Percentiles rank a stretch among this genome's conserved stretches.
Evolutionary conservation across 2,797 vertebrate species (phyloP).

Genomic region (Chlorospingus flavigularis): DNA sequence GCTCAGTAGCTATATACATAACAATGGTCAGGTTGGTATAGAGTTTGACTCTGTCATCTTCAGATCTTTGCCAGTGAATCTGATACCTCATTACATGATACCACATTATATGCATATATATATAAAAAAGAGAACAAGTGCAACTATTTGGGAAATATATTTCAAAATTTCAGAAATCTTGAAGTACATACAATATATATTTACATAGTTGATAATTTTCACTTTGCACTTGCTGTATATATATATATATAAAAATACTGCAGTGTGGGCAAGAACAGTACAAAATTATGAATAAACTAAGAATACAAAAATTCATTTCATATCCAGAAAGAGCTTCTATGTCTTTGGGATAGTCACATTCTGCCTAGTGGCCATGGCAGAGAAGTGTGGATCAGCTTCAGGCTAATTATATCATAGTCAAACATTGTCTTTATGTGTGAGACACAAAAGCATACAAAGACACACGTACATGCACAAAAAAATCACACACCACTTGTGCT

Average conservation of each 20-base stretch:
- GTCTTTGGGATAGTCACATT: not conserved
- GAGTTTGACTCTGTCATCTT: not conserved
- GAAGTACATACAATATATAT: not conserved
- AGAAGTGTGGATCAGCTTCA: not conserved
- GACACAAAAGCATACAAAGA: not conserved
- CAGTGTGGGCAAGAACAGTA: not conserved
- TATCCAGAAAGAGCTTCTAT: not conserved
- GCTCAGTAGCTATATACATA: not conserved
- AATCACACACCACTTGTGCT: not conserved
- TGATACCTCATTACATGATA: not conserved
- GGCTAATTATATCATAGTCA: not conserved
- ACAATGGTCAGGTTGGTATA: not conserved
- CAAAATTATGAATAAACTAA: not conserved
- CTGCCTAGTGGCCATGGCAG: not conserved
- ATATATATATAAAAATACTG: not conserved
- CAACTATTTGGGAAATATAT: not conserved
- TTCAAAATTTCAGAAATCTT: not conserved
- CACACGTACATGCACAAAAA: accelerated
- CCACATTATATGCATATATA: not conserved
- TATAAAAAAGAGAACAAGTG: not conserved
- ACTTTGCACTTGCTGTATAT: not conserved
- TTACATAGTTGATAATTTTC: not conserved
- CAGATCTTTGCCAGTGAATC: not conserved
- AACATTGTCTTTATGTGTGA: not conserved
- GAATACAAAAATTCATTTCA: not conserved